These are phyloP conservation scores for Andinoacara biseriatus DNA, from an alignment of 2,113 vertebrate species.

Conservation along the genomic window DNA sequence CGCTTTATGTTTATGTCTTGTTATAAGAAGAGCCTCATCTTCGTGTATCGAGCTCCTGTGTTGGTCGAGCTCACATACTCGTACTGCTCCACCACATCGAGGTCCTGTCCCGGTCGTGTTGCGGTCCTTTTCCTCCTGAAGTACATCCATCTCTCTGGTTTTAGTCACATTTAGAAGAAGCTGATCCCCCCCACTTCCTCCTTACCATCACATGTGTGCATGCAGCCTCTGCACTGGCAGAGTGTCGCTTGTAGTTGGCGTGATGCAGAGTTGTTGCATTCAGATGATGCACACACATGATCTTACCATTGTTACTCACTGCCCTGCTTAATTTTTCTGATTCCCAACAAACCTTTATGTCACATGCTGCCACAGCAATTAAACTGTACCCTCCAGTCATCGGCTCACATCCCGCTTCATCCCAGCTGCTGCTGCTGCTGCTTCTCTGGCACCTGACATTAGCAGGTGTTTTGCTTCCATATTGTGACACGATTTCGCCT, in stretches of 20 bases:
- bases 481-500: background rate
- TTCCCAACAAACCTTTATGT: background rate
- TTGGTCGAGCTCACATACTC: background rate
- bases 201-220: too few relatives aligned
- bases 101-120: background rate
- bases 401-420: constrained; percentile 14
- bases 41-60: too few relatives aligned
- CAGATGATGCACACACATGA: too few relatives aligned
- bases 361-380: constrained; percentile 24
- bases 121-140: background rate
- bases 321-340: background rate
- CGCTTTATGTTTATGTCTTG: background rate
- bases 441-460: constrained; percentile 14
- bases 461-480: constrained; percentile 37
- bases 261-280: too few relatives aligned
- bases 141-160: background rate
- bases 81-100: background rate
- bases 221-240: too few relatives aligned
- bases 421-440: constrained; percentile 43
- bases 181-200: background rate
- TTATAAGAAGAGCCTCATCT: too few relatives aligned
- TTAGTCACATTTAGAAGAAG: background rate
- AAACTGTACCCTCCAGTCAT: constrained; percentile 19
- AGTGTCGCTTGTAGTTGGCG: too few relatives aligned
- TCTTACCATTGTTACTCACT: background rate